Evolutionary conservation across 2,797 vertebrate species (phyloP), one percentile per base, ranked within the genome.

Genomic region (Kryptopterus vitreolus): DNA sequence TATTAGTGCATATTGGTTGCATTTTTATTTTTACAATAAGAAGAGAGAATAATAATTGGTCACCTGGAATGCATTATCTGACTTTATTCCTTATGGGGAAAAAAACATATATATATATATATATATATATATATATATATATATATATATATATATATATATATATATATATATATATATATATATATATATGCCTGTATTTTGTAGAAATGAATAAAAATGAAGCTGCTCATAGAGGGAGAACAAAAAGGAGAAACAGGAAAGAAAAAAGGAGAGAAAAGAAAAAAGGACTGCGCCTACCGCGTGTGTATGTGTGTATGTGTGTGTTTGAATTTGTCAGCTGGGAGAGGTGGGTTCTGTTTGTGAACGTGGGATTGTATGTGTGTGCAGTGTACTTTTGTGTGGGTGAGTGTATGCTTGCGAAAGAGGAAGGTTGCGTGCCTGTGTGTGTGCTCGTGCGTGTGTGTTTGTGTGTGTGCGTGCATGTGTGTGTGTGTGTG

Each of bases 281-380:
- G 15, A 68, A 16, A 55, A 61, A 33, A 69, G 53, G 11, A 43
- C 31, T 55, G 66, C 53, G 46, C 68, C 58, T 20, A 55, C 24
- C 20, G 55, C 10, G 26, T 18, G 22, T 9, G 48, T 63, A 61
- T 43, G 46, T 72, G 18, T 62, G 55, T 38, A 24, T 4, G 71
- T 22, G 50, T 76, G 24, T 55, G 75, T 77, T n/a, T n/a, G n/a
- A n/a, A n/a, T n/a, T n/a, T n/a, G 75, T 62, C 29, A 69, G 22
- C 63, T 24, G 7, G 26, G 26, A 65, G 50, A 80, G 20, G 59
- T 29, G 50, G 70, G 18, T 16, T 65, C 11, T 65, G 38, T 65
- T 33, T 63, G 50, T 77, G 31, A 15, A 66, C 10, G 33, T 55
- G 61, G 33, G 22, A 55, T 48, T 66, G 33, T 65, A 48, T 22